These are phyloP conservation scores for Ameiurus melas DNA, from an alignment of 2,113 vertebrate genomes.

Conservation along the genomic window DNA sequence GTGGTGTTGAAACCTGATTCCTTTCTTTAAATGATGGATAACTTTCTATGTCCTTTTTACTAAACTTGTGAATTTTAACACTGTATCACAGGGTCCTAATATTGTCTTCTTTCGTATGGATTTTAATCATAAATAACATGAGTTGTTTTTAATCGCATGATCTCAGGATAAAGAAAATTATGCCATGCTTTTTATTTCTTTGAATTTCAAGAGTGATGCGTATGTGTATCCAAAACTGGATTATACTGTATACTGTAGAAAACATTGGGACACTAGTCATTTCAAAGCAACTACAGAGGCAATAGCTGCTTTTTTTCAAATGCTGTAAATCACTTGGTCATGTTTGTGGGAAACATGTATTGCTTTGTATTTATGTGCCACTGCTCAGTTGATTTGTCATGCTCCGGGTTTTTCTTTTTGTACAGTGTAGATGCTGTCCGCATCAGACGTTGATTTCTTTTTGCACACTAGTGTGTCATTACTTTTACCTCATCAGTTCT, in stretches of 20 bases:
- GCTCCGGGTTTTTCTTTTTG: not conserved
- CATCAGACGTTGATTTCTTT: not conserved
- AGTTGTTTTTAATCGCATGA: slow-evolving; percentile 16
- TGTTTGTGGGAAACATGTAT: not conserved
- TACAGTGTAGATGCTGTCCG: not conserved
- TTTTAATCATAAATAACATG: slow-evolving; percentile 16
- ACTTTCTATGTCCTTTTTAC: not conserved
- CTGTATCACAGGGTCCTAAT: slow-evolving; percentile 35
- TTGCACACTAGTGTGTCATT: slow-evolving; percentile 28
- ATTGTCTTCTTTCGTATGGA: slow-evolving; percentile 12
- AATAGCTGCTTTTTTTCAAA: slow-evolving; percentile 1
- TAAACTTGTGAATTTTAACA: slow-evolving; percentile 15
- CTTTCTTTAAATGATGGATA: not conserved
- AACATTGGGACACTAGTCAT: slow-evolving; percentile 17
- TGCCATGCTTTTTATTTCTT: slow-evolving; percentile 22
- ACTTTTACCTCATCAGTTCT: slow-evolving; percentile 39
- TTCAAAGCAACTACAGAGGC: not conserved
- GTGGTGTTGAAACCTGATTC: not conserved
- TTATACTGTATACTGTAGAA: slow-evolving; percentile 6
- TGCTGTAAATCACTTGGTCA: not conserved
- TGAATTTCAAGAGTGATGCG: slow-evolving; percentile 17
- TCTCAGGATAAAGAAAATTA: slow-evolving; percentile 43
- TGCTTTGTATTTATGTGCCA: not conserved
- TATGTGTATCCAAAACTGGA: not conserved
- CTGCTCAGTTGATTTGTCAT: not conserved